These are phyloP conservation scores for Glyphotaelius pellucidus DNA, from an alignment of 2,888 invertebrate genomes.

Conservation along the genomic window DNA sequence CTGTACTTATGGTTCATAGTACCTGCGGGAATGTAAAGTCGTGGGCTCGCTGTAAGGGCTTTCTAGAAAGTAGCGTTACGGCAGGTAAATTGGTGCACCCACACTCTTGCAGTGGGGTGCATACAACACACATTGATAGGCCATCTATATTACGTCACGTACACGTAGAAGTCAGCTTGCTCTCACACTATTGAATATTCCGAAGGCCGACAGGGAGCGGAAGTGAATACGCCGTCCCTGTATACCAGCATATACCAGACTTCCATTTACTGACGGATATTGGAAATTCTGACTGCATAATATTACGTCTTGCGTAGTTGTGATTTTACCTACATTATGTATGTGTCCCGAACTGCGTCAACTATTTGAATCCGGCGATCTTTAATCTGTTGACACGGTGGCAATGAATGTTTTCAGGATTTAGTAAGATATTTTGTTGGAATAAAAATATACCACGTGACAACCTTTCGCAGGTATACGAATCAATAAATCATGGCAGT, in stretches of 20 bases:
- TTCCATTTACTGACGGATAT: conserved; percentile 51
- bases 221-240: conserved; percentile 19
- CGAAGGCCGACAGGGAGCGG: conserved; percentile 27
- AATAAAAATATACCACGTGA: background rate
- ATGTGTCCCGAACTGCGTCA: background rate
- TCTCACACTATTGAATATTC: background rate
- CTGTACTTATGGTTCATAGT: background rate
- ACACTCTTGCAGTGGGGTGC: background rate
- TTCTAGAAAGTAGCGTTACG: background rate
- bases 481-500: background rate
- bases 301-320: background rate
- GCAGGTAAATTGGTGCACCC: background rate
- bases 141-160: background rate
- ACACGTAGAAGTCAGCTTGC: background rate
- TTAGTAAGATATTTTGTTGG: background rate
- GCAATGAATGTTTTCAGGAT: background rate
- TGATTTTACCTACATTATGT: background rate
- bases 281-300: conserved; percentile 38
- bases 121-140: background rate
- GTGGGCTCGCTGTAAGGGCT: background rate
- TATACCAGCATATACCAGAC: background rate
- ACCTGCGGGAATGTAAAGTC: background rate
- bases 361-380: background rate
- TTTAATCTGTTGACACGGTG: background rate
- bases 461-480: background rate